These are phyloP conservation scores for Pterostichus niger DNA, from an alignment of 2,888 invertebrate species.

Conservation along the genomic window DNA sequence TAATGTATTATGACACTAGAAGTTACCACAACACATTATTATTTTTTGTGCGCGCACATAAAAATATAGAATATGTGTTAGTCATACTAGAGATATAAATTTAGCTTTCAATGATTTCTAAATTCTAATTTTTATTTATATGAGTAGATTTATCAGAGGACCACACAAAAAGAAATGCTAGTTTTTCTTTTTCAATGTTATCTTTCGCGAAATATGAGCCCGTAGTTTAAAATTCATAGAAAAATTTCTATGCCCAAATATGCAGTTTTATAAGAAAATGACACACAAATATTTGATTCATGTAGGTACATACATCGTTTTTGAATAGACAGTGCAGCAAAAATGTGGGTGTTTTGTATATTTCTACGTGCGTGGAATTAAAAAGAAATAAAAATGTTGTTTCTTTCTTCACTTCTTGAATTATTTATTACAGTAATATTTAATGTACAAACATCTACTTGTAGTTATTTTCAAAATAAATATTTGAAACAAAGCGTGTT, in stretches of 20 bases:
- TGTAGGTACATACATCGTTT: slow-evolving; percentile 43
- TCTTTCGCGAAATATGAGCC: slow-evolving; percentile 35
- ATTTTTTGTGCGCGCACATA: background rate
- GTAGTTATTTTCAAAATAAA: too few species aligned
- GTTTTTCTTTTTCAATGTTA: slow-evolving; percentile 27
- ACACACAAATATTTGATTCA: slow-evolving; percentile 30
- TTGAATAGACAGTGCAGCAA: slow-evolving; percentile 9
- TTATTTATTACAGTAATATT: too few species aligned
- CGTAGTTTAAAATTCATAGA: slow-evolving; percentile 19
- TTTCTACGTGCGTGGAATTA: slow-evolving; percentile 1
- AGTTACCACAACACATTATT: background rate
- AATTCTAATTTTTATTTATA: slow-evolving; percentile 9
- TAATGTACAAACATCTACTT: too few species aligned
- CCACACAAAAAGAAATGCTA: slow-evolving; percentile 32
- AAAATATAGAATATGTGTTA: background rate
- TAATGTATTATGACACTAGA: background rate
- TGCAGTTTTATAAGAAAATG: slow-evolving; percentile 36
- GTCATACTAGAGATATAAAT: slow-evolving; percentile 11
- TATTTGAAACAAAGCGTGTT: too few species aligned
- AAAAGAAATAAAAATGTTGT: background rate
- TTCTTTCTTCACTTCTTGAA: too few species aligned
- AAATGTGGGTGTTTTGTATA: slow-evolving; percentile 11
- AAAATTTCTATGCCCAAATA: slow-evolving; percentile 41
- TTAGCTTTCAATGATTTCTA: slow-evolving; percentile 19
- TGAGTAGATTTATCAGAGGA: slow-evolving; percentile 4